Percentiles rank a stretch among this genome's conserved stretches.
Conservation (phyloP, 2,888 invertebrate species). For the Chymomyza amoena region DNA sequence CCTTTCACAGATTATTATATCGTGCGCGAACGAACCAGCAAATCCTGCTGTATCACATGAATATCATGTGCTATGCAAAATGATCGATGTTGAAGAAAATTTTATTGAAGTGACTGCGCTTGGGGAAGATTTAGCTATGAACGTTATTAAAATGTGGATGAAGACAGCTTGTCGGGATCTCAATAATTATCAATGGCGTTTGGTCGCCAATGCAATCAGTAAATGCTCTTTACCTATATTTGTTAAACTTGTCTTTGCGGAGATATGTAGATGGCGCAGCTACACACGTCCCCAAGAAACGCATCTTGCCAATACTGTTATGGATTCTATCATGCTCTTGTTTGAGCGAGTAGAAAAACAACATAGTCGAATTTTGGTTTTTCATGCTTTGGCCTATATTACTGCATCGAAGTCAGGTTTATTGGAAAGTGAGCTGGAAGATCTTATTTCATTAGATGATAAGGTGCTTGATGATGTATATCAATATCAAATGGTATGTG, state of each 20-base stretch:
- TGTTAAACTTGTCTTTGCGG: constrained; percentile 97
- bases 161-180: constrained; percentile 91
- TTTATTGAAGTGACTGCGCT: constrained; percentile 94
- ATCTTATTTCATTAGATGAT: constrained; percentile 96
- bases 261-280: constrained; percentile 97
- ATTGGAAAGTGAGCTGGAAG: constrained; percentile 97
- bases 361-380: constrained; percentile 94
- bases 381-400: constrained; percentile 96
- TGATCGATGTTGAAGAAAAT: constrained; percentile 93
- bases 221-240: constrained; percentile 97
- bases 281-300: constrained; percentile 97
- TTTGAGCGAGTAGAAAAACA: constrained; percentile 97
- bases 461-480: constrained; percentile 98
- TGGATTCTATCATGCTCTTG: constrained; percentile 98
- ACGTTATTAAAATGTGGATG: constrained; percentile 95
- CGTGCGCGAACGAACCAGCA: constrained; percentile 92
- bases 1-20: constrained; percentile 87
- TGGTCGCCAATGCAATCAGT: constrained; percentile 95
- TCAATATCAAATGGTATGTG: constrained; percentile 90
- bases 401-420: constrained; percentile 97
- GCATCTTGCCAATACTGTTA: constrained; percentile 94
- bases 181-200: constrained; percentile 94
- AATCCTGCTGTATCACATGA: constrained; percentile 93
- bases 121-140: constrained; percentile 95
- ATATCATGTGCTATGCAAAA: constrained; percentile 89